Evolutionary conservation across 2,888 invertebrate species (phyloP), one percentile per base, ranked within the genome.

Genomic region (Pharmacophagus antenor): DNA sequence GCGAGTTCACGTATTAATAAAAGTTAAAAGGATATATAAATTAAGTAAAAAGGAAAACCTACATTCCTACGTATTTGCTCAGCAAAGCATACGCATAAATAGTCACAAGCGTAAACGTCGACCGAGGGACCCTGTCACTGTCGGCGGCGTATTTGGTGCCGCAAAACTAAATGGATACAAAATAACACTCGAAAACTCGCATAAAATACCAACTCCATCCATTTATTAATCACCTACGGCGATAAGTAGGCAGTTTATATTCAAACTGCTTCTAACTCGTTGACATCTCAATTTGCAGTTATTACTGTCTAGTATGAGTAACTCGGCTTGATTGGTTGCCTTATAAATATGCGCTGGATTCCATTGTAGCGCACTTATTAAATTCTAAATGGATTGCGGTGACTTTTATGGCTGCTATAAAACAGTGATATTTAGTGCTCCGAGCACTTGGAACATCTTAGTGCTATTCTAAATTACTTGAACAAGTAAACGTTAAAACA

Each of bases 221-320:
- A 66, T 72, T 76, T 79, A 84, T 82, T 84, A 82, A 85, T 82
- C 81, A 79, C 77, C 73, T 70, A 67, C 68, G 71, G 77, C 71
- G 79, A 73, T 82, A 87, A 86, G 74, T 76, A 75, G 72, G 70
- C 77, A 77, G 76, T 86, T 86, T 82, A 80, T 84, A 87, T 85
- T 81, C 84, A 76, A 73, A 77, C 74, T 72, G 73, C 76, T 71
- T 65, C 62, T 62, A 64, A 68, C 70, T 68, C 66, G 82, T 76
- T 84, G 87, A 88, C 85, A 83, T 82, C 84, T 88, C 80, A 87
- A 88, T 88, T 79, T 80, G 65, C 65, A 65, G 70, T 73, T 77
- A 80, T 74, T 76, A 65, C 63, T 58, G 64, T 68, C 65, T 64
- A 66, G 62, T 66, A 66, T 67, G 68, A 67, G 62, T 64, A 62